phyloP scores from a whole-genome alignment of 2,797 vertebrate species.

The Petrocephalus sullivani region DNA sequence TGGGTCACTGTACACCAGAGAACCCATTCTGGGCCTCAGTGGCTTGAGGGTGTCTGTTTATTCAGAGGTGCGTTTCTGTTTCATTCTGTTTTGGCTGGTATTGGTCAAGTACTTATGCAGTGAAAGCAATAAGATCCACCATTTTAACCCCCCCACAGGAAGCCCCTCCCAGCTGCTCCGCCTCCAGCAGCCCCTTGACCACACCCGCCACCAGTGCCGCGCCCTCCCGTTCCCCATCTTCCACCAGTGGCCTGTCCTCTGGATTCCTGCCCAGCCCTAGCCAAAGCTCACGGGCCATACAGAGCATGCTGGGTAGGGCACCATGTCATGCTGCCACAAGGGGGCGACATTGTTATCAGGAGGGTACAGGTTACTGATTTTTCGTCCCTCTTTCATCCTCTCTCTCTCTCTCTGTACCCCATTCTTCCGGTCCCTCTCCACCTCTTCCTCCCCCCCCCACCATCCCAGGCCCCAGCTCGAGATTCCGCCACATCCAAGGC shows the following conservation, averaged over 20 bases:
- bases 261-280: constrained; percentile 77
- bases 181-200: constrained; percentile 73
- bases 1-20: background rate
- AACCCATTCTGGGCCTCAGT: too few relatives aligned
- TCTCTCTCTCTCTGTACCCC: background rate
- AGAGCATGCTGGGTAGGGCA: constrained; percentile 76
- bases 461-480: constrained; percentile 77
- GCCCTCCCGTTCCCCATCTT: constrained; percentile 69
- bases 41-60: background rate
- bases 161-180: constrained; percentile 60
- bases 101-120: background rate
- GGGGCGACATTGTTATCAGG: background rate
- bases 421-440: too few relatives aligned
- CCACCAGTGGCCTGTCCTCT: constrained; percentile 74
- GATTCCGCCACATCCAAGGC: constrained; percentile 83
- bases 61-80: background rate
- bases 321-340: background rate
- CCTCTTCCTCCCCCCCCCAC: background rate
- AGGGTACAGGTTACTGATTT: background rate
- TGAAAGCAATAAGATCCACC: background rate
- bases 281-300: constrained; percentile 71
- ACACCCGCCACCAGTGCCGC: constrained; percentile 71
- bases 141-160: constrained; percentile 42
- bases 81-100: background rate
- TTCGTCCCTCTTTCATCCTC: background rate